These are phyloP conservation scores for Drosophila lutescens DNA, from an alignment of 2,888 invertebrate genomes.

Conservation along the genomic window DNA sequence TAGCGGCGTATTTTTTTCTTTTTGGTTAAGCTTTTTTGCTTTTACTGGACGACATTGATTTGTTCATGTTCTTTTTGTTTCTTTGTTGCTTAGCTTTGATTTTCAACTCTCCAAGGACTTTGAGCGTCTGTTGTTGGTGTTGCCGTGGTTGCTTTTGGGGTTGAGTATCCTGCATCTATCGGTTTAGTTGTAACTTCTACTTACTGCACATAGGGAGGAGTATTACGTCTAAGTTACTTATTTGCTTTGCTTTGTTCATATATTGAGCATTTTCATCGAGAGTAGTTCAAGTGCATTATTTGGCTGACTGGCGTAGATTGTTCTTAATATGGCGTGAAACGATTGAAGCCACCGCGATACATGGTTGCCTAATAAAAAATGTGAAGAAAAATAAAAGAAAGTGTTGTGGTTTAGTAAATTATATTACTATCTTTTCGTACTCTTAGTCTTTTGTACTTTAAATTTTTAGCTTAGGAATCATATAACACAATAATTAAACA, in stretches of 20 bases:
- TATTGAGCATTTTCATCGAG: conserved; percentile 75
- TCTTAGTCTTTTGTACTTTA: background rate
- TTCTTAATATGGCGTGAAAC: conserved; percentile 95
- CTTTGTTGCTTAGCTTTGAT: conserved; percentile 69
- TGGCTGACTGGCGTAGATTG: conserved; percentile 71
- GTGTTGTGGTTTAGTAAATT: background rate
- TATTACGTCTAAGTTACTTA: conserved; percentile 65
- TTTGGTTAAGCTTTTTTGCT: conserved; percentile 64
- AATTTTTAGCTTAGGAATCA: too few species aligned
- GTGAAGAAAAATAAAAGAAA: background rate
- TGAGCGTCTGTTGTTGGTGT: conserved; percentile 61
- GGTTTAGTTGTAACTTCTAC: conserved; percentile 65
- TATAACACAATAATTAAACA: too few species aligned
- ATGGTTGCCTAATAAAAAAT: conserved; percentile 90
- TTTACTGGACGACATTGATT: conserved; percentile 83
- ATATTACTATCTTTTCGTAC: background rate
- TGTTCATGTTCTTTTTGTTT: conserved; percentile 67
- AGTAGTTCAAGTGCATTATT: conserved; percentile 75
- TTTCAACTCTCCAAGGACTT: conserved; percentile 68
- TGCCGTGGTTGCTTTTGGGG: conserved; percentile 34
- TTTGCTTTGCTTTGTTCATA: conserved; percentile 55
- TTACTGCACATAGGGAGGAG: conserved; percentile 67
- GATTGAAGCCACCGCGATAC: conserved; percentile 96
- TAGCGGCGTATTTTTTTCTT: conserved; percentile 55
- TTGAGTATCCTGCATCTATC: conserved; percentile 67